These are phyloP conservation scores for Probaryconus sp. DNA, from an alignment of 1,140 invertebrate genomes.

Conservation along the genomic window DNA sequence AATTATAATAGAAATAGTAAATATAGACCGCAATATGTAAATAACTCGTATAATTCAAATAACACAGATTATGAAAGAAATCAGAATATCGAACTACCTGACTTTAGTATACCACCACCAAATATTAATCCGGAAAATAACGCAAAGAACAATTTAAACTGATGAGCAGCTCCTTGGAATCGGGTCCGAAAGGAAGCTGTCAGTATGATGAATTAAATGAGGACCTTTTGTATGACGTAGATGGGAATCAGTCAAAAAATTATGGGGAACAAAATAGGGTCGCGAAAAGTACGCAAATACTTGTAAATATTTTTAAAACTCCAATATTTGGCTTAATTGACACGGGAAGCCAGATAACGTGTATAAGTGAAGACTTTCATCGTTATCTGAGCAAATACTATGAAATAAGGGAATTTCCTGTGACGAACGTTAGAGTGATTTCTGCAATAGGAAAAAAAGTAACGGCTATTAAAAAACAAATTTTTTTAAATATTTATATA, in stretches of 20 bases:
- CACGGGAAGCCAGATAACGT: no score
- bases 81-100: not conserved
- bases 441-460: not conserved
- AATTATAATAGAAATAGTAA: no score
- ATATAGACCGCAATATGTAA: no score
- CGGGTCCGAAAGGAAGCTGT: constrained; percentile 4
- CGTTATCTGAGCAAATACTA: not conserved
- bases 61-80: not conserved
- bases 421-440: not conserved
- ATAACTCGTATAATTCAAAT: not conserved
- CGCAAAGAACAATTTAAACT: constrained; percentile 1
- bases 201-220: constrained; percentile 1
- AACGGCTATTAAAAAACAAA: not conserved
- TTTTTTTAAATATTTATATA: not conserved
- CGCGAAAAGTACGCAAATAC: constrained; percentile 4
- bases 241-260: not conserved
- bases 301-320: not conserved
- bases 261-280: not conserved
- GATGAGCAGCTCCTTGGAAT: not conserved
- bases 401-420: not conserved
- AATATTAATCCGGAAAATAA: no score
- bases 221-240: not conserved
- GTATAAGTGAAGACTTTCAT: constrained; percentile 2
- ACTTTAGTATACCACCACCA: not conserved
- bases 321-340: not conserved